Evolutionary conservation across 2,113 vertebrate genomes (phyloP).

Genomic region (Hippoglossus stenolepis): DNA sequence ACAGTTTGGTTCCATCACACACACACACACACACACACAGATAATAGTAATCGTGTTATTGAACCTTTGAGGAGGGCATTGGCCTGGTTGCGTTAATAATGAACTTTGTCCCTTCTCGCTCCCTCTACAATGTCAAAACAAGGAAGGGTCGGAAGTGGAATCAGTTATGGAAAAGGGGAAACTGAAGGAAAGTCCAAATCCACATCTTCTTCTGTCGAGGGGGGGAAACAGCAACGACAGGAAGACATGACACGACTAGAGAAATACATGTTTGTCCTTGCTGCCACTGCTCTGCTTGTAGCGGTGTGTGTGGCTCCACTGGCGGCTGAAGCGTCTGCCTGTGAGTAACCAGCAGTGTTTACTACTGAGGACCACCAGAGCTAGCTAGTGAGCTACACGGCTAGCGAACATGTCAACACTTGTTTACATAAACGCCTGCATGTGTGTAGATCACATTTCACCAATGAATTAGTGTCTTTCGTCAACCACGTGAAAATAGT

Average conservation of each 20-base stretch:
- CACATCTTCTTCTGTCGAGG: neutral
- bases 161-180: slow-evolving; percentile 63
- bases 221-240: neutral
- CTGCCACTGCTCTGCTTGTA: slow-evolving; percentile 44
- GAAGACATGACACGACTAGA: slow-evolving; percentile 46
- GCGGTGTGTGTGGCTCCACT: slow-evolving; percentile 69
- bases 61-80: too few relatives aligned
- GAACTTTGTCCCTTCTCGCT: slow-evolving; percentile 72
- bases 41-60: too few relatives aligned
- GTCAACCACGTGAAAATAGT: rapidly evolving
- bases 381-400: slow-evolving; percentile 1
- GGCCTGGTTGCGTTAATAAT: neutral
- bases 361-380: neutral
- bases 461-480: neutral
- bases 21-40: too few relatives aligned
- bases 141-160: slow-evolving; percentile 57
- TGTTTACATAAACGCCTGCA: neutral
- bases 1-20: too few relatives aligned
- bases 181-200: slow-evolving; percentile 19
- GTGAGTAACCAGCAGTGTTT: slow-evolving; percentile 65
- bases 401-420: neutral
- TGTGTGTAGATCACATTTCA: too few relatives aligned
- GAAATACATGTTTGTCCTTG: neutral
- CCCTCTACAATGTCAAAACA: slow-evolving; percentile 68
- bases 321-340: slow-evolving; percentile 44